Evolutionary conservation across 2,113 vertebrate genomes (phyloP).

Genomic region (Lagenorhynchus albirostris): DNA sequence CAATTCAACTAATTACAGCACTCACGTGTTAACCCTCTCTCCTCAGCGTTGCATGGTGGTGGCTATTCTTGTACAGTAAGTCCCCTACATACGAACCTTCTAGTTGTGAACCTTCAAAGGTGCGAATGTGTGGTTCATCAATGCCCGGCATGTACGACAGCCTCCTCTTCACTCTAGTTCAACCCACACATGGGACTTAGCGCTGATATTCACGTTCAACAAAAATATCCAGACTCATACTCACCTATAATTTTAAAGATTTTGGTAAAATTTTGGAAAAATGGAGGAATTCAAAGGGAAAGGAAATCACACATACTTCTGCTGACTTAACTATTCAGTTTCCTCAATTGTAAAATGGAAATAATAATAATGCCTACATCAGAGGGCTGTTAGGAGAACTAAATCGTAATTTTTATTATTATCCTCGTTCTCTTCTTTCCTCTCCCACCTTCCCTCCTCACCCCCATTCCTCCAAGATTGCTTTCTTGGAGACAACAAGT

Average conservation of each 20-base stretch:
- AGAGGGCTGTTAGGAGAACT: not conserved
- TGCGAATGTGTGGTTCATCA: too few species aligned
- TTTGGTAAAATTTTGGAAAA: not conserved
- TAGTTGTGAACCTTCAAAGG: fast-evolving
- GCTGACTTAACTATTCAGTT: not conserved
- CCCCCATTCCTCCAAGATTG: not conserved
- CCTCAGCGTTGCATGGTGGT: not conserved
- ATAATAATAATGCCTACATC: not conserved
- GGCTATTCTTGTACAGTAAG: too few species aligned
- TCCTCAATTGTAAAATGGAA: not conserved
- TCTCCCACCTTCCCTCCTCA: not conserved
- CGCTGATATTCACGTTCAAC: not conserved
- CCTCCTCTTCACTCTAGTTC: not conserved
- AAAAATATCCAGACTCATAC: not conserved
- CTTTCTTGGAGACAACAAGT: not conserved
- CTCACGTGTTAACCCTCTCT: not conserved
- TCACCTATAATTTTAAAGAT: not conserved
- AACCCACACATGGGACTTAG: not conserved
- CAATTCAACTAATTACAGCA: not conserved
- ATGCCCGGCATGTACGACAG: not conserved
- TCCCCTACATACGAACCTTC: too few species aligned
- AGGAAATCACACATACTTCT: not conserved
- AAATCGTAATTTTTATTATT: not conserved
- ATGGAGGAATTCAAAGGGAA: not conserved
- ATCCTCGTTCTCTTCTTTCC: not conserved